A percentile compares a stretch with the other conserved stretches of the same genome.
These are phyloP conservation scores for Onychomys leucogaster DNA, from an alignment of 2,797 vertebrate species.

Conservation along the genomic window DNA sequence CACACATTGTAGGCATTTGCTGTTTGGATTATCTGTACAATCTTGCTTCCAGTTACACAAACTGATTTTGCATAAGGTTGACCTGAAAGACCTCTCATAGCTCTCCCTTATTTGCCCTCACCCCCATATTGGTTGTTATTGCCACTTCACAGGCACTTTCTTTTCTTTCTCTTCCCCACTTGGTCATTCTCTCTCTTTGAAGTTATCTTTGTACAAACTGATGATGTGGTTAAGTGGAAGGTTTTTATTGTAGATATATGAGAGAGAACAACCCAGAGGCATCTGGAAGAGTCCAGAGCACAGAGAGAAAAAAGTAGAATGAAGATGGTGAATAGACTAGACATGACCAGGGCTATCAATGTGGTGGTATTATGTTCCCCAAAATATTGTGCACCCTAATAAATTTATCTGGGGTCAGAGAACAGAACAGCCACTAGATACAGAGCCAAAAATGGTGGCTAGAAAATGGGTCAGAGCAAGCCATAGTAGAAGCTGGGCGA, in stretches of 20 bases:
- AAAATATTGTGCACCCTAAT: no score
- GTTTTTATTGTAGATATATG: neutral
- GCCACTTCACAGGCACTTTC: neutral
- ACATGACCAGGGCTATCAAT: neutral
- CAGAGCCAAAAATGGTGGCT: no score
- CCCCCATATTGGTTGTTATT: neutral
- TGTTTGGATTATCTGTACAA: neutral
- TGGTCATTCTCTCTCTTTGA: neutral
- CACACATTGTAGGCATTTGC: neutral
- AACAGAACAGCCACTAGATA: no score
- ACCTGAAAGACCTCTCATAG: neutral
- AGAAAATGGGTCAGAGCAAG: no score
- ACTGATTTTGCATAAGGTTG: neutral
- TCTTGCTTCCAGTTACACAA: neutral
- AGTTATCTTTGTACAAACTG: neutral
- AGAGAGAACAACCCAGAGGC: neutral
- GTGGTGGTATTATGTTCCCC: no score
- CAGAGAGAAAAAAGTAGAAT: neutral
- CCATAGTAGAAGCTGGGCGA: no score
- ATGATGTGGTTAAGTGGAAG: neutral
- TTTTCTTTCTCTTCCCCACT: conserved; percentile 4
- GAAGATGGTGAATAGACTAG: neutral
- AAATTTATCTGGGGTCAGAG: no score
- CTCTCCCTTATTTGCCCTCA: neutral
- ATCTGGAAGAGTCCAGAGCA: neutral